Base-by-base conservation (phyloP, 1,140 invertebrate species). In the Lepidotrigona ventralis region DNA sequence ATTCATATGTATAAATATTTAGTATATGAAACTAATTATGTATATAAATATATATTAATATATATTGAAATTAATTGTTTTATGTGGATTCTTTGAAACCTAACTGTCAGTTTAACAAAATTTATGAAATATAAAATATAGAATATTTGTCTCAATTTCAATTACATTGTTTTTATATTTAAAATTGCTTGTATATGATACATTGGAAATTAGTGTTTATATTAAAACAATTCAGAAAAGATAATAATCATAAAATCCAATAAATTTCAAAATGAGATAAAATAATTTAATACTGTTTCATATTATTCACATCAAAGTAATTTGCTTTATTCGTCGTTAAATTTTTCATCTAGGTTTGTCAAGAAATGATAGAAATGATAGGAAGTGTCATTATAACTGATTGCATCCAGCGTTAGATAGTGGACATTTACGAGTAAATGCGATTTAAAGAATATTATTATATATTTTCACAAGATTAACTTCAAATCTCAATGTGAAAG, bases 331-430 rank as follows among this genome's bases (percentile, higher is more conserved):
- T 73, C 11, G 4, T 53, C 33, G 26, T 54, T 73, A 73, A 1
- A 56, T 54, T 56, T 71, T 33, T 73, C 26, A 15, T 56, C 29
- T 56, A 33, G 19, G 23, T 56, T 73, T 56, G 26, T 23, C 29
- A 54, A 8, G 9, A 23, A 33, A 56, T 17, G 29, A 73, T 33
- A 21, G 72, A 60, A 33, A 60, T n/a, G n/a, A n/a, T 75, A 75
- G 73, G 46, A 75, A 75, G 33, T 75, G 56, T 60, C 73, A 60
- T 75, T 29, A 60, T 39, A 23, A 58, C 33, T 46, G 23, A 71
- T 39, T 39, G 46, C 46, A 26, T 21, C 15, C 5, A 17, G n/a
- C 39, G 39, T 23, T 46, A 17, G 33, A 19, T 70, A 23, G 39
- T 53, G 15, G 23, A 60, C 56, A 75, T 39, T 56, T 73, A 75